Conservation (phyloP, 2,113 vertebrate genomes). For the Rynchops niger region DNA sequence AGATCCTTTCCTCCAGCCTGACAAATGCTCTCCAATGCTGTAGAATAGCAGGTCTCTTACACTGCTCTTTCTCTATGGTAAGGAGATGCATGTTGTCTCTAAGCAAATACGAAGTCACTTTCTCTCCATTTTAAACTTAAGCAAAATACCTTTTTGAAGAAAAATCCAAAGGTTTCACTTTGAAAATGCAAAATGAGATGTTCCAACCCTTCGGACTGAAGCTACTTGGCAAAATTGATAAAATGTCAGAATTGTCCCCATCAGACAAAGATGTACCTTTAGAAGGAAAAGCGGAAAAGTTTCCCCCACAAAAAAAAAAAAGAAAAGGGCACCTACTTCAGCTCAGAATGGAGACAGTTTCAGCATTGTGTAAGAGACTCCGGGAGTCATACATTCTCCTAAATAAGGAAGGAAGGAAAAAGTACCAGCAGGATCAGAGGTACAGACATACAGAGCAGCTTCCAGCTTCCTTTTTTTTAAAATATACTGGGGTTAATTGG, state of each 20-base stretch:
- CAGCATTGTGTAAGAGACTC: not conserved
- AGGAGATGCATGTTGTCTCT: not conserved
- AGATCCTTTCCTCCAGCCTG: not conserved
- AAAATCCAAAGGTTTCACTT: not conserved
- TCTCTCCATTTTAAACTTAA: not conserved
- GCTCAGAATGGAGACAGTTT: not conserved
- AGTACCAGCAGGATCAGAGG: not conserved
- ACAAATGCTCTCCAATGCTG: not conserved
- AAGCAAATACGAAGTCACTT: not conserved
- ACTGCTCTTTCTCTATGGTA: not conserved
- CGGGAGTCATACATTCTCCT: not conserved
- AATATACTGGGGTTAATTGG: not conserved
- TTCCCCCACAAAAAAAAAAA: not conserved
- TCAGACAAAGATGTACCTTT: not conserved
- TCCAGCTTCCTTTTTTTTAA: not conserved
- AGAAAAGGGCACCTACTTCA: not conserved
- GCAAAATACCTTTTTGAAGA: not conserved
- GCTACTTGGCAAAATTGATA: not conserved
- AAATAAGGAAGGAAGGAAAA: conserved; percentile 2
- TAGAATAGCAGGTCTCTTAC: not conserved
- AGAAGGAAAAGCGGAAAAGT: not conserved
- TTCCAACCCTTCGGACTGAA: not conserved
- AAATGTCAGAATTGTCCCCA: not conserved
- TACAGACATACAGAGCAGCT: not conserved
- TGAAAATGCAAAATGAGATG: not conserved